Base-by-base conservation (phyloP, 2,888 invertebrate species). In the Tipula confusa region DNA sequence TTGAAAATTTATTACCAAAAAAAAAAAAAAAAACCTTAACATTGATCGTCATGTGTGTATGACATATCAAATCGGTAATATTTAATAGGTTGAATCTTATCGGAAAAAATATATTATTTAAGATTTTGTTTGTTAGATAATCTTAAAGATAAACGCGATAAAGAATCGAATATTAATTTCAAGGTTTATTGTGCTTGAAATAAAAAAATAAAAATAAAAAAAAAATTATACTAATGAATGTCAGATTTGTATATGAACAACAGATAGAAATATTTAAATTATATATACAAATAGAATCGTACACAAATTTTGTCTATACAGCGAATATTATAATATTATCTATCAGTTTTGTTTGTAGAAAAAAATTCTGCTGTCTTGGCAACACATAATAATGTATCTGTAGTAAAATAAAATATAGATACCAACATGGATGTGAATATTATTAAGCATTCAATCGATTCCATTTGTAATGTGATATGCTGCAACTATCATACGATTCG, bases 101-200 rank as follows among this genome's bases (percentile, higher is more conserved):
- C 64, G 64, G 64, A 24, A 9, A 64, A 18, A 24, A 24, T 64
- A 15, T 64, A 9, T 64, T 64, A 9, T 43, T 43, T 15, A 64
- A 64, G 64, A 64, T 64, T 64, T 64, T 64, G 64, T 64, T 64
- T 64, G 64, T 64, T 64, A 24, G 64, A 64, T 64, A 64, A 64
- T 64, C 64, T 64, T 64, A 64, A 24, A 64, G 64, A 64, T 64
- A 64, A 64, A 64, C 64, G 64, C 64, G 64, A 64, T 64, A 64
- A 64, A 64, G 64, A 64, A 64, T 64, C 24, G 24, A 64, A 64
- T 64, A 64, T 64, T 64, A 64, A 64, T 64, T 64, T 64, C 64
- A 64, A 64, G 64, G 64, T 64, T 64, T 64, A 64, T 64, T 64
- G 24, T 64, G 64, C 24, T 64, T 64, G 24, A 64, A 64, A 64